These are phyloP conservation scores for Sepioteuthis lessoniana DNA, from an alignment of 2,888 invertebrate genomes.

Conservation along the genomic window DNA sequence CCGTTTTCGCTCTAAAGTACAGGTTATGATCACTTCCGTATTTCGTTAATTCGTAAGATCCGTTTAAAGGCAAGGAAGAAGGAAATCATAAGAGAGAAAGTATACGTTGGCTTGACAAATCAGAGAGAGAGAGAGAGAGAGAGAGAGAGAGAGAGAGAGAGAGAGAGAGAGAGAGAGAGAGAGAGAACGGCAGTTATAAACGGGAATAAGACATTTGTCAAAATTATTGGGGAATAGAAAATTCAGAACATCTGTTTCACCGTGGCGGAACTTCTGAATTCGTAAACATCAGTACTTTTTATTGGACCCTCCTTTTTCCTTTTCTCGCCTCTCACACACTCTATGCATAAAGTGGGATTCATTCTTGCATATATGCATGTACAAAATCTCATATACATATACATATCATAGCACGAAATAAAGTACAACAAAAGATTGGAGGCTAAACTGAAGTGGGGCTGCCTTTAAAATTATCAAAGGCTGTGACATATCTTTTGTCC, in stretches of 20 bases:
- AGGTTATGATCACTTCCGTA: conserved; percentile 8
- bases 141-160: background rate
- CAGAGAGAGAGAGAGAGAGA: background rate
- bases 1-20: background rate
- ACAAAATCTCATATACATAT: no score
- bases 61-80: background rate
- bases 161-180: background rate
- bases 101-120: no score
- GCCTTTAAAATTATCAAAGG: no score
- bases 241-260: background rate
- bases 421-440: no score
- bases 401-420: no score
- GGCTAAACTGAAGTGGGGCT: no score
- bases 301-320: no score
- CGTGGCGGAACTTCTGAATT: background rate
- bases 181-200: background rate
- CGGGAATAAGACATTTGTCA: background rate
- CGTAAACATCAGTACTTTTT: background rate
- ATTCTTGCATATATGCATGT: no score
- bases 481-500: no score
- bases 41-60: background rate
- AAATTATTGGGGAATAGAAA: background rate
- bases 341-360: no score
- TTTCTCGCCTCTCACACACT: background rate
- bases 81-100: background rate